Base-by-base conservation (phyloP, 2,888 invertebrate species). In the Dastarcus helophoroides region DNA sequence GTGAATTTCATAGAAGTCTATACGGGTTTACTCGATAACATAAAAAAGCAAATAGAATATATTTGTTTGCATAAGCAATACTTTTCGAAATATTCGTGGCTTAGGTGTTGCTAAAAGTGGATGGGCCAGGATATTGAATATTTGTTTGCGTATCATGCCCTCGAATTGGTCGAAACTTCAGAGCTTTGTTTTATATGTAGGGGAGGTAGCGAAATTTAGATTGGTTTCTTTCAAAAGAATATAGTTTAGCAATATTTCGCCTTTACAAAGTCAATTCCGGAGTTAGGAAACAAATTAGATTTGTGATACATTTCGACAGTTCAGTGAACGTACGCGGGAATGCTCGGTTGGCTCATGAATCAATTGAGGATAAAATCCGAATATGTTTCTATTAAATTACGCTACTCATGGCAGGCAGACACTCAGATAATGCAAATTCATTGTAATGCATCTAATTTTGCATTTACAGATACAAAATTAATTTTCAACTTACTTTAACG, bases 301-400 rank as follows among this genome's bases (percentile, higher is more conserved):
- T 50, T 51, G 46, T 47, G 51, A 54, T 51, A 50, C 47, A 48
- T 41, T 50, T 51, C 49, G 54, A 54, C 54, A 54, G 51, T 52
- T 53, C 43, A 38, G 31, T 36, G 41, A 35, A 41, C 35, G 28
- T 36, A 33, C 33, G 29, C n/a, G n/a, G n/a, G n/a, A n/a, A n/a
- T n/a, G n/a, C 6, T 7, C 35, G 32, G 26, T 14, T 27, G 29
- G 22, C 33, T 35, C 31, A 35, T 33, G 32, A 22, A 17, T 17
- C 19, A 17, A 17, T 17, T 17, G 19, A 6, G 19, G n/a, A n/a
- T n/a, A n/a, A 17, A 17, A 17, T n/a, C 6, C 6, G 19, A 17
- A 17, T 17, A 6, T 17, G 6, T 17, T 17, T 17, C n/a, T 17
- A 17, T 17, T 17, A n/a, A 17, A 17, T 17, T 17, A n/a, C n/a